Conservation (phyloP, 37 sponge, comb jelly and placozoan genomes). For the Cladorhizidae sp. region DNA sequence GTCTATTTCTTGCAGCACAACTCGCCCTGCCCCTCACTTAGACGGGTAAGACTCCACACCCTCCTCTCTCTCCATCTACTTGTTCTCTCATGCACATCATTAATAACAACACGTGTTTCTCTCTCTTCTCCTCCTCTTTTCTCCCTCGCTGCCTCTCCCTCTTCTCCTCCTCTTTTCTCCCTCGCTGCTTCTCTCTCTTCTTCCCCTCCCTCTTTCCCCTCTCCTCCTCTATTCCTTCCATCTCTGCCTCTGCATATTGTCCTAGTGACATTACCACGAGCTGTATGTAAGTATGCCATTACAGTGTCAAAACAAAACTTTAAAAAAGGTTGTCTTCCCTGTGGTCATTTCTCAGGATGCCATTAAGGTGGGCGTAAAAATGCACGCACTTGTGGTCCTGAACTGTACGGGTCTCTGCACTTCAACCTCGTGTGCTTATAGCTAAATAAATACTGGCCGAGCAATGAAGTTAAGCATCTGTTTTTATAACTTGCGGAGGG, state of each 20-base stretch:
- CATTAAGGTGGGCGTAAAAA: too few relatives aligned
- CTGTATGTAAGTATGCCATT: too few relatives aligned
- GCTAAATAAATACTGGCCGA: too few relatives aligned
- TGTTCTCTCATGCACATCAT: neutral
- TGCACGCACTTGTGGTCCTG: too few relatives aligned
- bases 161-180: slow-evolving; percentile 35
- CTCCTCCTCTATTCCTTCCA: slow-evolving; percentile 1
- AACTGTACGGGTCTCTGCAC: too few relatives aligned
- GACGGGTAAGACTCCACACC: slow-evolving; percentile 75
- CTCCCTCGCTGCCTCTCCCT: slow-evolving; percentile 34
- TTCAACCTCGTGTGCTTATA: too few relatives aligned
- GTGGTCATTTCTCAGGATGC: too few relatives aligned
- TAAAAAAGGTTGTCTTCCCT: too few relatives aligned
- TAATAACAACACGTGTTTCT: neutral
- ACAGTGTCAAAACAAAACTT: too few relatives aligned
- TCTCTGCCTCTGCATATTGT: neutral
- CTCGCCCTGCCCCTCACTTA: slow-evolving; percentile 82
- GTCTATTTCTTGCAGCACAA: slow-evolving; percentile 65
- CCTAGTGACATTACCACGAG: too few relatives aligned
- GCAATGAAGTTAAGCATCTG: too few relatives aligned
- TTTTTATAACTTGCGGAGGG: too few relatives aligned
- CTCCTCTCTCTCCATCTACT: neutral
- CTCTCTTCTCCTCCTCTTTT: slow-evolving; percentile 7
- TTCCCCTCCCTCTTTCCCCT: slow-evolving; percentile 31
- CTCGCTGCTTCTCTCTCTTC: slow-evolving; percentile 43